A percentile compares a stretch with the other conserved stretches of the same genome.
Evolutionary conservation across 1,140 invertebrate genomes (phyloP).

Genomic region (Drosophila kikkawai): DNA sequence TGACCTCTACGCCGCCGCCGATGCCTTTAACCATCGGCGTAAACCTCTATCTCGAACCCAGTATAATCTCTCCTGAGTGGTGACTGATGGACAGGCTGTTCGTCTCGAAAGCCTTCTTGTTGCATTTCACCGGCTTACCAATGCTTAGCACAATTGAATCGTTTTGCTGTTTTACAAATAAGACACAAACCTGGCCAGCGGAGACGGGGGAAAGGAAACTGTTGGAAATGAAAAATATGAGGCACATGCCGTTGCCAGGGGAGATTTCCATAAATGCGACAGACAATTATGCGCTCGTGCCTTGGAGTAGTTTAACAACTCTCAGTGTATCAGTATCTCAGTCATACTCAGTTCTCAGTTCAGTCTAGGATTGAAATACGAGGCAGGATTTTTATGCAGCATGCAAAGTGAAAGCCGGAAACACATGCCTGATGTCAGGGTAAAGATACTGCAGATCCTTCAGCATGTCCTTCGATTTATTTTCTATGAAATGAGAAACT

Average conservation of each 20-base stretch:
- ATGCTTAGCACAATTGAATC: constrained; percentile 52
- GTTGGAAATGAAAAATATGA: constrained; percentile 17
- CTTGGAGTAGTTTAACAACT: constrained; percentile 8
- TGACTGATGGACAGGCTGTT: constrained; percentile 39
- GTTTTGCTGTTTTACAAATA: constrained; percentile 34
- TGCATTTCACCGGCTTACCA: constrained; percentile 39
- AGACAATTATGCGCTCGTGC: constrained; percentile 31
- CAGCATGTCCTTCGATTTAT: constrained; percentile 7
- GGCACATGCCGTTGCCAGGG: constrained; percentile 22
- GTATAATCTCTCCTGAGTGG: constrained; percentile 33
- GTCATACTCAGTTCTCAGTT: background rate
- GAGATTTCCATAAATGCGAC: constrained; percentile 26
- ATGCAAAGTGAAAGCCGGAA: constrained; percentile 18
- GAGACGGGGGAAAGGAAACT: background rate
- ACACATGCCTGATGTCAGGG: constrained; percentile 10
- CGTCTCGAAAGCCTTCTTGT: constrained; percentile 23
- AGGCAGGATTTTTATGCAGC: constrained; percentile 4
- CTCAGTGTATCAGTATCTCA: background rate
- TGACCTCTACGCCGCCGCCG: no score
- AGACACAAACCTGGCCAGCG: background rate
- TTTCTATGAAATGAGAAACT: no score
- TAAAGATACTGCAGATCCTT: constrained; percentile 9
- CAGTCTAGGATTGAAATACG: constrained; percentile 10
- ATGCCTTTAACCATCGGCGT: no score
- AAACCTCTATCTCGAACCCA: background rate